These are phyloP conservation scores for Actenoides hombroni DNA, from an alignment of 2,113 vertebrate species.

Conservation along the genomic window DNA sequence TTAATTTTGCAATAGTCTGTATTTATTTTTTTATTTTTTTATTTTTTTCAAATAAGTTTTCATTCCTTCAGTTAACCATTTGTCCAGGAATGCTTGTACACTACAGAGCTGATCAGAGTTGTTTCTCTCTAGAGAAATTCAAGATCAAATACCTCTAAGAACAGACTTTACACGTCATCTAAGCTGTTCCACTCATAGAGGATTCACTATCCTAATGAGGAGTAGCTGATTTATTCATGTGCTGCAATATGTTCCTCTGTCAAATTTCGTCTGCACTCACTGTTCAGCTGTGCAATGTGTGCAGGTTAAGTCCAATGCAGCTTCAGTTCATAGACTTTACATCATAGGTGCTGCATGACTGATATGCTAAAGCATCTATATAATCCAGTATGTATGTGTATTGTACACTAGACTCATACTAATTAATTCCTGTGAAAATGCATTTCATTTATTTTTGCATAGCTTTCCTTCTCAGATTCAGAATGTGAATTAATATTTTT, in stretches of 20 bases:
- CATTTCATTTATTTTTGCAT: accelerated
- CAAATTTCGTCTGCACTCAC: neutral
- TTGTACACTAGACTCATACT: neutral
- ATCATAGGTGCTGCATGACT: neutral
- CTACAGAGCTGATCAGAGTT: neutral
- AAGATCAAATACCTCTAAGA: neutral
- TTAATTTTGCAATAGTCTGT: neutral
- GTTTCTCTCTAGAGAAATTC: neutral
- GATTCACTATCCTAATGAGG: neutral
- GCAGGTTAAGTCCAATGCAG: neutral
- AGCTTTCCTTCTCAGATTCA: neutral
- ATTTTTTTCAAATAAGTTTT: neutral
- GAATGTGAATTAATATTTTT: neutral
- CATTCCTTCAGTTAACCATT: neutral
- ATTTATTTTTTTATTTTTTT: neutral
- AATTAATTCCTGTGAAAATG: neutral
- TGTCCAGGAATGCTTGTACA: neutral
- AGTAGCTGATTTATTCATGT: neutral
- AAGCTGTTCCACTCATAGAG: neutral
- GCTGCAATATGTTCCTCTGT: neutral
- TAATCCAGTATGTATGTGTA: neutral
- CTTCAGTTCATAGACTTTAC: neutral
- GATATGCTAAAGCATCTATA: neutral
- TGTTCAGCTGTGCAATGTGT: neutral
- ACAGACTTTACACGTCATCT: neutral